Evolutionary conservation across 2,888 invertebrate species (phyloP), one percentile per base, ranked within the genome.

Genomic region (Lydus trimaculatus): DNA sequence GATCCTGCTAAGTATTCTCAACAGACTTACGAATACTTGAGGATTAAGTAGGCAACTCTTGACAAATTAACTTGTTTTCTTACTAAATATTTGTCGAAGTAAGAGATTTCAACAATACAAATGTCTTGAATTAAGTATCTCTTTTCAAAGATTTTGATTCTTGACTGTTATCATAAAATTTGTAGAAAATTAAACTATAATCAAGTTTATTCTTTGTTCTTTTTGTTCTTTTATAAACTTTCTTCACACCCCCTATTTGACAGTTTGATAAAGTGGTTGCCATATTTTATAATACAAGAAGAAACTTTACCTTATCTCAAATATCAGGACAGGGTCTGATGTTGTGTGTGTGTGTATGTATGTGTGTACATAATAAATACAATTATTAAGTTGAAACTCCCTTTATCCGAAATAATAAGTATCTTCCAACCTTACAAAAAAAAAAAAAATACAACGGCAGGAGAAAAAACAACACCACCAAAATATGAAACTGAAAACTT

Each of bases 251-350:
- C 65, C 43, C 66, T n/a, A 75, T 77, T 76, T 81, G 82, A 82
- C 82, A 81, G 81, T 76, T 82, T 83, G 82, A 83, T 83, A 80
- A 82, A 83, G 82, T 81, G 80, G 79, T 78, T 79, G 80, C 78
- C 78, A 79, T 82, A 82, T 83, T 81, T 83, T 80, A 79, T 80
- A 80, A 79, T 79, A 78, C 72, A 73, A 75, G 78, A 73, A 76
- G 79, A 81, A 80, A 81, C 79, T 79, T 79, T 75, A 72, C 66
- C 69, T 75, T 75, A 74, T 71, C 73, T 71, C 69, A 62, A 72
- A 65, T 74, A 76, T 75, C 73, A 75, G 66, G 74, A 74, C 74
- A 74, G 70, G 75, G 74, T 75, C 73, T 72, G 70, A 72, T 71
- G 72, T 70, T 70, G 71, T 76, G 75, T 76, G 73, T n/a, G n/a